Evolutionary conservation across 2,888 invertebrate genomes (phyloP), one percentile per base, ranked within the genome.

Genomic region (Octodonta nipae): DNA sequence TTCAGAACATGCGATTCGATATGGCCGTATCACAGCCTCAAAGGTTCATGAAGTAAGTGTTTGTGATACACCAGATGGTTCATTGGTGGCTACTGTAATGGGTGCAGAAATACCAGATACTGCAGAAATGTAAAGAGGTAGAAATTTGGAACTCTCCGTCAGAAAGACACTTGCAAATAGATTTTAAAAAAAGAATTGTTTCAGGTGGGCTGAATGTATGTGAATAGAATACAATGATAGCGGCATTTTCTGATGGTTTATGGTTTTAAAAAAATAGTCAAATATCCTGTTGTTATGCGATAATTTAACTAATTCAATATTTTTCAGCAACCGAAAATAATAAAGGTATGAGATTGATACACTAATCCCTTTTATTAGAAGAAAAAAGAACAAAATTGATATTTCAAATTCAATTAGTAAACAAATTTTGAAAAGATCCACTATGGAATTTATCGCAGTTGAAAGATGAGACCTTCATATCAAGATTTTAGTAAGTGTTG

Each of bases 21-120:
- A 52, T 44, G 51, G 50, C 28, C 31, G 52, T 5, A 30, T 54
- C 1, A 54, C 52, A 11, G 53, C 52, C 29, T 53, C 30, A 30
- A 26, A 26, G 12, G 12, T 10, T 6, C 12, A 26, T 26, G 26
- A 28, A 28, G 35, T 13, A 5, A 25, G 25, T 17, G 13, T 6
- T n/a, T 35, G 35, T 14, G 22, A 35, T 17, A 32, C 35, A 33
- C 16, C 13, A 16, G 30, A 33, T 26, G 32, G 34, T 10, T 13
- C 34, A 6, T 15, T 35, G 20, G 30, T 33, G n/a, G 32, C 31
- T 10, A 15, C 7, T 13, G 22, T 32, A 20, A 16, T 33, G 22
- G 31, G 35, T 12, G 33, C 32, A 13, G 28, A 32, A 27, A 11
- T 13, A 28, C 16, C 24, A 11, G 36, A 36, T 20, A 36, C 30